A percentile compares a stretch with the other conserved stretches of the same genome.
Evolutionary conservation across 2,113 vertebrate genomes (phyloP).

Genomic region (Corvus moneduloides): DNA sequence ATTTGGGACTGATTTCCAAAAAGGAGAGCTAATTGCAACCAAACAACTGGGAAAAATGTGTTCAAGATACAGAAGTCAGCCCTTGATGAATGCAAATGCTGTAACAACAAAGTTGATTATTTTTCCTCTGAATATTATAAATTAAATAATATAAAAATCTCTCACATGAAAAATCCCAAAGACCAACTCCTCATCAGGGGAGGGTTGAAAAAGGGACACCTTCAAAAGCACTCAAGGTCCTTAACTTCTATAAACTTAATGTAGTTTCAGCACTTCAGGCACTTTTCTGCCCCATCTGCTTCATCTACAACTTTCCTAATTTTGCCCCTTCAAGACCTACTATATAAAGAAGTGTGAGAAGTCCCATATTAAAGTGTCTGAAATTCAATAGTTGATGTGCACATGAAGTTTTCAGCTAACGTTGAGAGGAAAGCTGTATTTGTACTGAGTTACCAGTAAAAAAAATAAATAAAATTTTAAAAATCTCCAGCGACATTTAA

Average conservation of each 20-base stretch:
- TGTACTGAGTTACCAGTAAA: not conserved
- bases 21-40: not conserved
- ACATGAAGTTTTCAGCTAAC: not conserved
- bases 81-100: not conserved
- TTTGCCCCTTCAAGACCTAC: not conserved
- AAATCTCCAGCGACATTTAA: not conserved
- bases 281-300: not conserved
- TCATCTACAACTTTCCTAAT: not conserved
- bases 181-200: not conserved
- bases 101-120: not conserved
- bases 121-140: not conserved
- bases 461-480: not conserved
- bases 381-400: not conserved
- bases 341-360: not conserved
- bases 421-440: not conserved
- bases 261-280: not conserved
- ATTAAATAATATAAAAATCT: not conserved
- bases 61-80: not conserved
- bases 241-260: not conserved
- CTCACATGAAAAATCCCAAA: not conserved
- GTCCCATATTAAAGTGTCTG: not conserved
- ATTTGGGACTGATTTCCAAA: not conserved
- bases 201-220: not conserved
- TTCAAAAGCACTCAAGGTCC: not conserved
- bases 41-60: not conserved